phyloP scores from a whole-genome alignment of 2,888 invertebrate species.

The Aleiodes alternator region DNA sequence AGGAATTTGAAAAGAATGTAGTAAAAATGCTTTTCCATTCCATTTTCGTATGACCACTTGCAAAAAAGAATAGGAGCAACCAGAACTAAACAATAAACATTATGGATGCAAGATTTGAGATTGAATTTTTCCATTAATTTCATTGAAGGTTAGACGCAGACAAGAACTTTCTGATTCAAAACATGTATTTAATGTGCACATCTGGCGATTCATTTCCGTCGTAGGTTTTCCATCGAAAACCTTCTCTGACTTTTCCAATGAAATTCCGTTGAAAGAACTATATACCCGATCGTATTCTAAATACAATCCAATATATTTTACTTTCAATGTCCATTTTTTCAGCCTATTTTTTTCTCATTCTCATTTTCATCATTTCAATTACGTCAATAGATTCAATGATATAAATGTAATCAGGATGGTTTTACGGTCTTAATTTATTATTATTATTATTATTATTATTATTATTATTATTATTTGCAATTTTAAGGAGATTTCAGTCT shows the following conservation, averaged over 20 bases:
- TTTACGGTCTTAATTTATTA: neutral
- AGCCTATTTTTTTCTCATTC: conserved; percentile 1
- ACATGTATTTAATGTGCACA: too few relatives aligned
- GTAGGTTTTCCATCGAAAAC: too few relatives aligned
- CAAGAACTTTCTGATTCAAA: too few relatives aligned
- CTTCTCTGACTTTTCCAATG: too few relatives aligned
- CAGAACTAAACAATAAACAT: conserved; percentile 20
- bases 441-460: neutral
- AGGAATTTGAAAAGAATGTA: conserved; percentile 12
- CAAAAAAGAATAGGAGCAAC: conserved; percentile 10
- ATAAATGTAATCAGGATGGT: conserved; percentile 15
- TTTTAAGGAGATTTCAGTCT: conserved; percentile 3
- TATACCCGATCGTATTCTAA: too few relatives aligned
- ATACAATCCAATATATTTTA: conserved; percentile 4
- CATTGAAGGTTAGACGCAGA: too few relatives aligned
- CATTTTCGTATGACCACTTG: conserved; percentile 39
- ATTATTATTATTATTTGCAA: conserved; percentile 1
- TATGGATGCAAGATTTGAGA: too few relatives aligned
- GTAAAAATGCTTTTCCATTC: conserved; percentile 43
- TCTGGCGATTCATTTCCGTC: too few relatives aligned
- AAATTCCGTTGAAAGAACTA: too few relatives aligned
- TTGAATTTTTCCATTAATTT: too few relatives aligned
- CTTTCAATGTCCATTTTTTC: neutral
- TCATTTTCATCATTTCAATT: conserved; percentile 15
- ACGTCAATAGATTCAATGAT: conserved; percentile 38